Base-by-base conservation (phyloP, 2,797 vertebrate species). In the Lepidocolaptes lacrymiger region DNA sequence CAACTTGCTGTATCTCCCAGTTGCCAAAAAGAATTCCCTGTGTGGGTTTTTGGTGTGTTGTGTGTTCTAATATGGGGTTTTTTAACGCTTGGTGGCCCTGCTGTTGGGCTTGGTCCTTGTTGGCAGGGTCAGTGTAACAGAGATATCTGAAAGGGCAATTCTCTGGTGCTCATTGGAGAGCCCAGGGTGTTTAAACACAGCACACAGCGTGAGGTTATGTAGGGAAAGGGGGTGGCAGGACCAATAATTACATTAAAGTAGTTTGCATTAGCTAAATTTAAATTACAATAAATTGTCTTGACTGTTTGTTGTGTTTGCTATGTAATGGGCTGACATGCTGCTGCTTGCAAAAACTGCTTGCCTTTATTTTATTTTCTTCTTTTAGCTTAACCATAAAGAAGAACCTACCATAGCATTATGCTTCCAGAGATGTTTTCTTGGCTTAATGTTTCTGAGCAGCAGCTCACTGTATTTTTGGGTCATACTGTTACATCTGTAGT, bases 21-120 rank as follows among this genome's bases (percentile, higher is more conserved):
- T 32, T 95, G 90, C 94, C 96, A 95, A 2, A 87, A 91, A 95
- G 87, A 82, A 91, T 93, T 87, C 79, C 89, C 77, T 37, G 5
- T 55, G 71, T 76, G 84, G 84, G 22, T 20, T 95, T 95, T 89
- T 76, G 32, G 14, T 16, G 48, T 30, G 17, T n/a, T 72, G 58
- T 51, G 28, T 74, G 49, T 58, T 71, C 66, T 61, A 32, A 24
- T 52, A 46, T 39, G 18, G 30, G 3, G 1, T 84, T 85, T 51
- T 28, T 62, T 30, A 41, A 56, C 17, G 1, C 13, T 68, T 44
- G 9, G 12, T 90, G 85, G 69, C 51, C 62, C 62, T 93, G 66
- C 18, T 73, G n/a, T 44, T 62, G 37, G 61, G 41, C 19, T 82
- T 48, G 26, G 44, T 54, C 27, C 34, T 68, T 6, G 1, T 5